Percentiles rank a stretch among this genome's conserved stretches.
Conservation (phyloP, 1,140 invertebrate genomes). For the Solenopsis invicta region DNA sequence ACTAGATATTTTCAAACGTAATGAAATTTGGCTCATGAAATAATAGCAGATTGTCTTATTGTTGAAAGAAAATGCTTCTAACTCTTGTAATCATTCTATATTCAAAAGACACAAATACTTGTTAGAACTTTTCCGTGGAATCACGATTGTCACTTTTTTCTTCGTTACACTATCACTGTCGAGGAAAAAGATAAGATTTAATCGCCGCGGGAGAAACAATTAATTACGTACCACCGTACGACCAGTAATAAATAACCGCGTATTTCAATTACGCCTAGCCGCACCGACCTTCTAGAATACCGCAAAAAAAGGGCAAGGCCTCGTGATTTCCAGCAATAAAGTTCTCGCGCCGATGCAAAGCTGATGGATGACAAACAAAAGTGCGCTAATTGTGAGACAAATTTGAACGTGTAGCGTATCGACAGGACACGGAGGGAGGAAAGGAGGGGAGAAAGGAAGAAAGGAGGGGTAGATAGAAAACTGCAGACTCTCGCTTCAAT, state of each 20-base stretch:
- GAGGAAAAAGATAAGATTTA: constrained; percentile 45
- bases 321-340: constrained; percentile 58
- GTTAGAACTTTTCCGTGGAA: constrained; percentile 11
- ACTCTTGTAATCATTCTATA: background rate
- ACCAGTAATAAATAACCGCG: constrained; percentile 59
- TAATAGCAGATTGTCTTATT: background rate
- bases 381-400: constrained; percentile 36
- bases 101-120: background rate
- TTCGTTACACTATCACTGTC: background rate
- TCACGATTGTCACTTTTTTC: constrained; percentile 34
- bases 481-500: constrained; percentile 23
- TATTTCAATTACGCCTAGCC: constrained; percentile 52
- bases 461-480: background rate
- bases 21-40: background rate
- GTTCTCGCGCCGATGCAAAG: constrained; percentile 54
- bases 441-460: background rate
- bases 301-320: constrained; percentile 40
- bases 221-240: constrained; percentile 52
- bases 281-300: constrained; percentile 39
- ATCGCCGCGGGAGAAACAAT: constrained; percentile 49
- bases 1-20: background rate
- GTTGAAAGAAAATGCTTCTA: background rate
- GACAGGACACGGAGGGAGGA: background rate
- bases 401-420: constrained; percentile 28
- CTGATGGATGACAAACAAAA: constrained; percentile 44